Conservation (phyloP, 2,113 vertebrate genomes). For the Siniperca knerii region DNA sequence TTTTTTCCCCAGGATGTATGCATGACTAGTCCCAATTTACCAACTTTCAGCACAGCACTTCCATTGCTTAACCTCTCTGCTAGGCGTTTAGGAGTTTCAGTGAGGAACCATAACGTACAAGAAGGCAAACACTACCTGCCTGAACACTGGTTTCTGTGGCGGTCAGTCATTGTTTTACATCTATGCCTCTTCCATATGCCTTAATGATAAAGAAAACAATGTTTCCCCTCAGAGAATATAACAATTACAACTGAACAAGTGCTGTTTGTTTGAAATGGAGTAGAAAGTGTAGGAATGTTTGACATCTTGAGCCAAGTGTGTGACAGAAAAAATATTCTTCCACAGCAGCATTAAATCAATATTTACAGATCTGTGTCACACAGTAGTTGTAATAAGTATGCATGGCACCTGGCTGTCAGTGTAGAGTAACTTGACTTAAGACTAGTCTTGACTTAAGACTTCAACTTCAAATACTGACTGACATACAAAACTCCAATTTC, state of each 20-base stretch:
- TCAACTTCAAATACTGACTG: not conserved
- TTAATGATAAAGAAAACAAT: not conserved
- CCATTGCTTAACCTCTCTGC: not conserved
- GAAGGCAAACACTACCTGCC: not conserved
- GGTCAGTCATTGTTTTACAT: not conserved
- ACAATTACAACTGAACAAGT: not conserved
- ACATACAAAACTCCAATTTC: not conserved
- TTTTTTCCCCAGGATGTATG: not conserved
- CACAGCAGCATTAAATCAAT: slow-evolving; percentile 2
- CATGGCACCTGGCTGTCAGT: slow-evolving; percentile 2
- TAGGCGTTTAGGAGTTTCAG: not conserved
- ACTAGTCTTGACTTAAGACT: not conserved
- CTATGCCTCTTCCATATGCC: not conserved
- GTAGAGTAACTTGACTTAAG: not conserved
- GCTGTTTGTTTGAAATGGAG: not conserved
- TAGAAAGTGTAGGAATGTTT: not conserved
- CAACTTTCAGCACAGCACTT: slow-evolving; percentile 1
- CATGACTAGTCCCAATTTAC: not conserved
- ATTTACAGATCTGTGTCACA: slow-evolving; percentile 26
- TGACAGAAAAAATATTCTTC: not conserved
- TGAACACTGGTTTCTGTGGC: not conserved
- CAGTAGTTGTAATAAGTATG: slow-evolving; percentile 7
- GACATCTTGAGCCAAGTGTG: not conserved
- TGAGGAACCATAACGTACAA: not conserved
- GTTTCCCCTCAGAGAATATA: not conserved